Evolutionary conservation across 1,140 invertebrate species (phyloP), one percentile per base, ranked within the genome.

Genomic region (Danaus plexippus): DNA sequence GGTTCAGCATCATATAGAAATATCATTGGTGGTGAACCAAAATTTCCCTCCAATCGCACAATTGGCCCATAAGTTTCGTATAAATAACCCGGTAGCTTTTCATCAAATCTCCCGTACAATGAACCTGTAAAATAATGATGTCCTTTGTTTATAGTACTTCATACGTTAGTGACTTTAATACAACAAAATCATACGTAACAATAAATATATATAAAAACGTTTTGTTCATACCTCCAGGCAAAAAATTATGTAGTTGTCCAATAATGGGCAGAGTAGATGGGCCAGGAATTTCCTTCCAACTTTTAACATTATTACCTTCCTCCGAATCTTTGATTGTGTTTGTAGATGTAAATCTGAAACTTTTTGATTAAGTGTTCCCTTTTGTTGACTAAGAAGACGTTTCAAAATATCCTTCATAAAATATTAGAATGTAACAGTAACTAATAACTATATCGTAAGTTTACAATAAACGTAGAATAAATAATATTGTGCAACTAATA

Each of bases 271-370:
- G 13, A 2, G 71, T 62, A 0, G 69, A 50, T 1, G 77, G 75
- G 9, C 75, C 77, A 2, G 77, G 77, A 44, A 80, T 75, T 9
- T 78, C 73, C 18, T 55, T 64, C 71, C 69, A 80, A 59, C 71
- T 54, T 59, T 75, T 79, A 11, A 70, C 0, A 44, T 67, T 48
- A 13, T n/a, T 15, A 11, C 61, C 61, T 13, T 59, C 44, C n/a
- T 9, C 32, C 1, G 9, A 43, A 11, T 45, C 47, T 9, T 3
- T 7, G 22, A 47, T 32, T 32, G 22, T 47, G 12, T 11, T 42
- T 9, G 49, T 52, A 12, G 50, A 52, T 40, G 48, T 13, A n/a
- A n/a, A 52, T 41, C 56, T 58, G 45, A 18, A n/a, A 45, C 22
- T 32, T 32, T 32, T 32, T 32, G 22, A 32, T 32, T 32, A 32